Evolutionary conservation across 64 coral and sea anemone genomes (phyloP).

Genomic region (Acropora tenuis): DNA sequence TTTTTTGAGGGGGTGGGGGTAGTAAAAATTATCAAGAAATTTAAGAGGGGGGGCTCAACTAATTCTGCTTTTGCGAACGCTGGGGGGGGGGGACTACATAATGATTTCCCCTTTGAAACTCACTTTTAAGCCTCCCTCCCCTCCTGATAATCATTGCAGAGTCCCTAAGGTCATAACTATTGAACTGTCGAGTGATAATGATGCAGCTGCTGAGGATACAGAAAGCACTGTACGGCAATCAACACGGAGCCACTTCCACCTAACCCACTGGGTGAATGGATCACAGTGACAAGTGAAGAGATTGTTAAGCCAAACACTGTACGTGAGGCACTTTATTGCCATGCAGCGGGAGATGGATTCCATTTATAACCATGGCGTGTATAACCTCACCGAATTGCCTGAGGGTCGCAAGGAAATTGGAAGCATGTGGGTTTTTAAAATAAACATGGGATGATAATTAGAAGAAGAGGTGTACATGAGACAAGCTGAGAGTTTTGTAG

Average conservation of each 20-base stretch:
- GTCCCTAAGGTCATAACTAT: background rate
- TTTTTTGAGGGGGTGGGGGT: no score
- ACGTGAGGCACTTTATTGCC: constrained; percentile 29
- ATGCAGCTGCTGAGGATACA: constrained; percentile 14
- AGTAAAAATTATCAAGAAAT: no score
- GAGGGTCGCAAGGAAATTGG: background rate
- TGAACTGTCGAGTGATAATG: constrained; percentile 52
- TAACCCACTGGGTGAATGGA: constrained; percentile 49
- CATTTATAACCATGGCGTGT: constrained; percentile 41
- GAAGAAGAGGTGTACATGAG: no score
- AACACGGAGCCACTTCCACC: constrained; percentile 43
- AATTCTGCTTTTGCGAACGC: no score
- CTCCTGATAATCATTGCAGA: no score
- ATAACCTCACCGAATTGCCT: background rate
- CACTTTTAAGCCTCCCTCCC: no score
- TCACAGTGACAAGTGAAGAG: constrained; percentile 42
- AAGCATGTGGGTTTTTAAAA: background rate
- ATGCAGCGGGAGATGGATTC: constrained; percentile 57
- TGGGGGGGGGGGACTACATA: no score
- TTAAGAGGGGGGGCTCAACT: no score
- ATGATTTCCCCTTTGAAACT: no score
- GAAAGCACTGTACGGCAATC: constrained; percentile 33
- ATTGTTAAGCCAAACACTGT: constrained; percentile 55
- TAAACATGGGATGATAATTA: no score
- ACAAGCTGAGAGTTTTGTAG: no score